Percentiles rank a stretch among this genome's conserved stretches.
Evolutionary conservation across 1,140 invertebrate genomes (phyloP).

Genomic region (Brachionus asplanchnoidis): DNA sequence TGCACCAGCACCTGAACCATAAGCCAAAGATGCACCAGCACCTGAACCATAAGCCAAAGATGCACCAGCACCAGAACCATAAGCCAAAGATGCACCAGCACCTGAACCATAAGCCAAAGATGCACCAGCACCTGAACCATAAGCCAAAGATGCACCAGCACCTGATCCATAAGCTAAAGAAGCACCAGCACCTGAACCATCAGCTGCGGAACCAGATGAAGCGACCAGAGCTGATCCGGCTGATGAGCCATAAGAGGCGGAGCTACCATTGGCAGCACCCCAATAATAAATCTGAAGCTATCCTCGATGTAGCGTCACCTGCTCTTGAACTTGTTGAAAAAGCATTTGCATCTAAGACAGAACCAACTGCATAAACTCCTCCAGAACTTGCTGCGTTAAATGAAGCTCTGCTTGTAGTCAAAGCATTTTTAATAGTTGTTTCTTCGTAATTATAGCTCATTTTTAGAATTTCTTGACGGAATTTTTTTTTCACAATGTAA

Average conservation of each 20-base stretch:
- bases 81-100: no score
- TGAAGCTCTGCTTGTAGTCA: background rate
- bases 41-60: no score
- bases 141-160: no score
- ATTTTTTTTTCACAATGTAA: background rate
- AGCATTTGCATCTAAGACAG: background rate
- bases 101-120: no score
- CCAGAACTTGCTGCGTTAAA: background rate
- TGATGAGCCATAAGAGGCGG: background rate
- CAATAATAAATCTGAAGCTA: background rate
- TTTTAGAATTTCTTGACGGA: background rate
- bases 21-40: no score
- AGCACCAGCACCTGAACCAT: no score
- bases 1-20: no score
- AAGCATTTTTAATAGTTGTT: background rate
- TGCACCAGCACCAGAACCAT: no score
- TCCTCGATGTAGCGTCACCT: background rate
- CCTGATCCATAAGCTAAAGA: no score
- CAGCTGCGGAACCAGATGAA: background rate
- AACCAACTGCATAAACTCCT: background rate
- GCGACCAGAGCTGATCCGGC: background rate
- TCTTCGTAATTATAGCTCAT: slow-evolving; percentile 17
- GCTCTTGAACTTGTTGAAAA: background rate
- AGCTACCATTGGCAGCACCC: background rate
- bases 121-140: no score